Conservation (phyloP, 1,140 invertebrate species). For the Pachypeltis micranthus region DNA sequence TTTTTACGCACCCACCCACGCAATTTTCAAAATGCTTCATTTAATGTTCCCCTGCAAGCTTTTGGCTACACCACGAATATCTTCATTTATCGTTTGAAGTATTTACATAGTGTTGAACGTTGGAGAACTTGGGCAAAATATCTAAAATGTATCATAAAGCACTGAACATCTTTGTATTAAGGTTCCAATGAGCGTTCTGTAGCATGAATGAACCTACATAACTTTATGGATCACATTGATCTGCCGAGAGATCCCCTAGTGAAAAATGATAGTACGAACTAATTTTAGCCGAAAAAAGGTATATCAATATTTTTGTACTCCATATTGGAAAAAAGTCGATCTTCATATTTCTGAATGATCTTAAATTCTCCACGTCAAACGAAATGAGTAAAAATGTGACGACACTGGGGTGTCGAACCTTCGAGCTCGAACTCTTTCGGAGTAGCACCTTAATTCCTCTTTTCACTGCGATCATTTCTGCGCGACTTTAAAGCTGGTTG, state of each 20-base stretch:
- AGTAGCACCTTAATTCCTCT: too few relatives aligned
- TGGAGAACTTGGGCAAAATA: background rate
- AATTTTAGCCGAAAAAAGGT: conserved; percentile 7
- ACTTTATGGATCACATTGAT: conserved; percentile 21
- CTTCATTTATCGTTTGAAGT: conserved; percentile 4
- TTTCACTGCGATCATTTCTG: too few relatives aligned
- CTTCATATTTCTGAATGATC: too few relatives aligned
- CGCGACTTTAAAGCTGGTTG: too few relatives aligned
- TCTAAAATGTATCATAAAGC: background rate
- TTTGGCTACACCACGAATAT: background rate
- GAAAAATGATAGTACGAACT: background rate
- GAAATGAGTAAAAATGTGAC: too few relatives aligned
- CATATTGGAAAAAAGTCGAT: conserved; percentile 22
- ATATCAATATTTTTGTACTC: conserved; percentile 24
- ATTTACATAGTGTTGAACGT: background rate
- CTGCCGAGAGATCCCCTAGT: conserved; percentile 8
- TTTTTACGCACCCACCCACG: too few relatives aligned
- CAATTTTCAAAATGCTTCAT: too few relatives aligned
- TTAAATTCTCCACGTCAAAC: too few relatives aligned
- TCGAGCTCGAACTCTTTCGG: too few relatives aligned
- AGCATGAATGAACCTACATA: background rate
- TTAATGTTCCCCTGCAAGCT: background rate
- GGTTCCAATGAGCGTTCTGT: background rate
- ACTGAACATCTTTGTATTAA: background rate
- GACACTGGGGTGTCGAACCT: too few relatives aligned